Evolutionary conservation across 2,888 invertebrate species (phyloP), one percentile per base, ranked within the genome.

Genomic region (Drosophila helvetica): DNA sequence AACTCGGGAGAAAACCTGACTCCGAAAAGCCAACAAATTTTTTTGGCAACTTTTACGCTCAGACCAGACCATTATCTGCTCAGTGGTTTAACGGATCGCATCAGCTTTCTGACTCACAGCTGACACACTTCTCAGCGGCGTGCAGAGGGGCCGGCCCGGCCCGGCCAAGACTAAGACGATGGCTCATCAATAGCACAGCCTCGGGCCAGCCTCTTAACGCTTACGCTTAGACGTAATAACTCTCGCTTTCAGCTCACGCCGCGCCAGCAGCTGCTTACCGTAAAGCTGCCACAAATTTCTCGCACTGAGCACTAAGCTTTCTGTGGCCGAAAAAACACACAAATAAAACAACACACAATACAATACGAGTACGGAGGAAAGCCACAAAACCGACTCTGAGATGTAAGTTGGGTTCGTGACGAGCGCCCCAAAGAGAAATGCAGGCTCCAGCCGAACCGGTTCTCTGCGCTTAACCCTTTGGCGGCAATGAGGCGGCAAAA

Each of bases 171-270:
- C 30, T 30, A 10, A 10, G 30, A 27, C 25, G 18, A 63, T 56
- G 57, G 56, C 67, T 62, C 68, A 51, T 56, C 52, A 48, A 18
- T 48, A 54, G 46, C 59, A 47, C 59, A 51, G 57, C 61, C 61
- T 62, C 30, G 46, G 27, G 46, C 58, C 50, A 55, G 46, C 62
- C 56, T 45, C 45, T 63, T n/a, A 38, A 38, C 38, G 6, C 38
- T 38, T n/a, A 38, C 38, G 38, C 38, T 38, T 2, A 84, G 73
- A 86, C 86, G 84, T 84, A 84, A 84, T 79, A 81, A 80, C 83
- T 84, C 83, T 84, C 86, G 81, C 84, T 84, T 84, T 84, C 81
- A 52, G 64, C 65, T 65, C 59, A 74, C 38, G 38, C 38, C 15
- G 59, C 51, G 62, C 42, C 33, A 53, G 27, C 62, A 43, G 42